These are phyloP conservation scores for Harpagoxenus sublaevis DNA, from an alignment of 2,888 invertebrate species.

Conservation along the genomic window DNA sequence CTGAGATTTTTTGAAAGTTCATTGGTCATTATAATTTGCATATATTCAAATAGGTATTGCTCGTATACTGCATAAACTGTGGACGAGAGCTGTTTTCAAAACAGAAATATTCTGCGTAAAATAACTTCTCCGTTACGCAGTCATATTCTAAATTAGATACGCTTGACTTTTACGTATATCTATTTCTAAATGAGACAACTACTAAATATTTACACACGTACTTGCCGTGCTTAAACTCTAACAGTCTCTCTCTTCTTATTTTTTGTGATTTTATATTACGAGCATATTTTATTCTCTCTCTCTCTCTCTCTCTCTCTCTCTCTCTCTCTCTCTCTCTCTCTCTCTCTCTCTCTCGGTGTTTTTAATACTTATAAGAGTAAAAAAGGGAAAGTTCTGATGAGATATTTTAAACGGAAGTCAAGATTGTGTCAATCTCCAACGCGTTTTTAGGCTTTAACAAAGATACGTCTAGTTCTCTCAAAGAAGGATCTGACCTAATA, in stretches of 20 bases:
- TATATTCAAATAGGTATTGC: conserved; percentile 12
- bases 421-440: neutral
- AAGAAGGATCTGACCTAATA: conserved; percentile 35
- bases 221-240: neutral
- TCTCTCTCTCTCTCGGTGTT: neutral
- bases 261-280: neutral
- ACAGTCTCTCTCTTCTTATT: neutral
- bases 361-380: conserved; percentile 1
- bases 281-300: neutral
- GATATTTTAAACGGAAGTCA: conserved; percentile 14
- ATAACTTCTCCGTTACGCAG: neutral
- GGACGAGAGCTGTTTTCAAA: neutral
- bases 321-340: too few relatives aligned
- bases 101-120: neutral
- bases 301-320: too few relatives aligned
- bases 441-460: neutral
- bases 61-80: neutral
- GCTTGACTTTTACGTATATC: neutral
- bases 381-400: conserved; percentile 7
- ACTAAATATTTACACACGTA: neutral
- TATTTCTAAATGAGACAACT: neutral
- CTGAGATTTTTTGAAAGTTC: neutral
- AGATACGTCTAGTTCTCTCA: conserved; percentile 1
- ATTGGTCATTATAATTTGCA: neutral
- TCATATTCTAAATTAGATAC: neutral